Evolutionary conservation across 2,888 invertebrate genomes (phyloP).

Genomic region (Parochlus steinenii): DNA sequence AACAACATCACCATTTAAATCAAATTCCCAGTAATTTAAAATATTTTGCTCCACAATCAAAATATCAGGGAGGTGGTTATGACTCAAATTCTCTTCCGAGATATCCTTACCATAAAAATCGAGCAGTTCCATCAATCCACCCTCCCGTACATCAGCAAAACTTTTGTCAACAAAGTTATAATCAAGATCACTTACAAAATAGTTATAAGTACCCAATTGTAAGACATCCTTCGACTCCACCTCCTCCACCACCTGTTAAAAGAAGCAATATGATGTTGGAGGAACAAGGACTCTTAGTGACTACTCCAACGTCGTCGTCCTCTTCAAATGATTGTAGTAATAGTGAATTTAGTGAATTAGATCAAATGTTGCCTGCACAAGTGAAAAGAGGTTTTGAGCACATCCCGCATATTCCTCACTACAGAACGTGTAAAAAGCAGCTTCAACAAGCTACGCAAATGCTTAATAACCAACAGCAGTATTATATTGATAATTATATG

Average conservation of each 20-base stretch:
- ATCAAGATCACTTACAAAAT: slow-evolving; percentile 3
- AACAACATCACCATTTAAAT: slow-evolving; percentile 12
- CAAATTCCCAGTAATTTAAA: slow-evolving; percentile 29
- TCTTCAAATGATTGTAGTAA: slow-evolving; percentile 2
- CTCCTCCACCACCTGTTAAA: slow-evolving; percentile 7
- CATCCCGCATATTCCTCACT: slow-evolving; percentile 7
- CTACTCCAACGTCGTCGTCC: slow-evolving; percentile 10
- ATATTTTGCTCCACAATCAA: slow-evolving; percentile 27
- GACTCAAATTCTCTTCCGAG: slow-evolving; percentile 20
- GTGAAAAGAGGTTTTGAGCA: slow-evolving; percentile 6
- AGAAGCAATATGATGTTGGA: neutral
- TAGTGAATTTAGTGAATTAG: slow-evolving; percentile 12
- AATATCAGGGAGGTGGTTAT: slow-evolving; percentile 18
- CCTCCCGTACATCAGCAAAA: too few relatives aligned
- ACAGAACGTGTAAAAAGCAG: slow-evolving; percentile 7
- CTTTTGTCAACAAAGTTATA: slow-evolving; percentile 1
- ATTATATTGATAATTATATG: slow-evolving; percentile 9
- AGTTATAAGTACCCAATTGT: slow-evolving; percentile 5
- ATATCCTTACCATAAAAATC: slow-evolving; percentile 28
- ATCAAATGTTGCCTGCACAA: slow-evolving; percentile 11
- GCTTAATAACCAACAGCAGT: slow-evolving; percentile 4
- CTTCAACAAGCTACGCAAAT: slow-evolving; percentile 9
- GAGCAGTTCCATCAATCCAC: slow-evolving; percentile 25
- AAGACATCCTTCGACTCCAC: slow-evolving; percentile 10
- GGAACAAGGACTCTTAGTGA: slow-evolving; percentile 4